Conservation (phyloP, 2,113 vertebrate genomes). For the mouse (Mus musculus) region GRCm39 chr8:7941001-7941500, state of each 20-base stretch:
- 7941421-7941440: constrained; percentile 6
- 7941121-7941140: neutral
- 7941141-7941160: neutral
- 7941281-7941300: neutral
- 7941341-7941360: constrained; percentile 5
- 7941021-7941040: neutral
- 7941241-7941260: neutral
- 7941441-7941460: neutral
- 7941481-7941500: constrained; percentile 47
- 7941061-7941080: neutral
- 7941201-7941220: neutral
- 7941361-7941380: constrained; percentile 15
- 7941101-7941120: neutral
- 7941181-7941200: neutral
- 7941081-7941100: neutral
- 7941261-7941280: neutral
- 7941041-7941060: neutral
- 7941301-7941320: constrained; percentile 53
- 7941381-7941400: neutral
- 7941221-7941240: neutral
- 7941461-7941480: constrained; percentile 59
- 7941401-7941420: neutral
- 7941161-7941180: neutral
- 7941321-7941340: neutral
- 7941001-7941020: neutral